Base-by-base conservation (phyloP, 2,888 invertebrate genomes). In the Norana najaformis region DNA sequence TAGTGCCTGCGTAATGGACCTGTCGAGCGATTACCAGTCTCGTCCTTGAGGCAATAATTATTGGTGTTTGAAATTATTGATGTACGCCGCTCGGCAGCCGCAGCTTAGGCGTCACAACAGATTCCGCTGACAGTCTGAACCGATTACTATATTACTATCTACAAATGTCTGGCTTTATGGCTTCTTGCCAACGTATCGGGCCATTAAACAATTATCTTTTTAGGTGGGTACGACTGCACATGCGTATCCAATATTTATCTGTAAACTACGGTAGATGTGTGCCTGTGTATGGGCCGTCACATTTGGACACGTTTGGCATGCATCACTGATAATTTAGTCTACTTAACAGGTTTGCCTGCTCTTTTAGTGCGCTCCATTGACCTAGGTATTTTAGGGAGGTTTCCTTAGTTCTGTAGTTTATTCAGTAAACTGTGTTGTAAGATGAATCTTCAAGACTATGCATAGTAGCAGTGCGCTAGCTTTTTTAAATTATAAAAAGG, bases 231-330 rank as follows among this genome's bases (percentile, higher is more conserved):
- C 30, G 69, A 69, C 69, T 69, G n/a, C n/a, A n/a, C n/a, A n/a
- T n/a, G n/a, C n/a, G n/a, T n/a, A n/a, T 69, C 69, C 69, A 69
- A 69, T 69, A 69, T n/a, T 69, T 69, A 69, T 69, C 69, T 69
- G n/a, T 69, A 69, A 69, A 69, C 30, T 69, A n/a, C n/a, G 13
- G 16, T 16, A 47, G 20, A 23, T 47, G 47, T 20, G 69, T n/a
- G n/a, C 69, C n/a, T n/a, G n/a, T n/a, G 11, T n/a, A 16, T 30
- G 30, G 30, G n/a, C 8, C 30, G n/a, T 69, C 69, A 69, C 69
- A 69, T 69, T 8, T 30, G 69, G 11, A 30, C n/a, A 69, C n/a
- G 69, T 69, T 30, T 69, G 69, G 69, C 69, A 69, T 69, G 69
- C 47, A 47, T 47, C 47, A 47, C 23, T 47, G 47, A 47, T 47